Base-by-base conservation (phyloP, 2,113 vertebrate species). In the Callipepla squamata region DNA sequence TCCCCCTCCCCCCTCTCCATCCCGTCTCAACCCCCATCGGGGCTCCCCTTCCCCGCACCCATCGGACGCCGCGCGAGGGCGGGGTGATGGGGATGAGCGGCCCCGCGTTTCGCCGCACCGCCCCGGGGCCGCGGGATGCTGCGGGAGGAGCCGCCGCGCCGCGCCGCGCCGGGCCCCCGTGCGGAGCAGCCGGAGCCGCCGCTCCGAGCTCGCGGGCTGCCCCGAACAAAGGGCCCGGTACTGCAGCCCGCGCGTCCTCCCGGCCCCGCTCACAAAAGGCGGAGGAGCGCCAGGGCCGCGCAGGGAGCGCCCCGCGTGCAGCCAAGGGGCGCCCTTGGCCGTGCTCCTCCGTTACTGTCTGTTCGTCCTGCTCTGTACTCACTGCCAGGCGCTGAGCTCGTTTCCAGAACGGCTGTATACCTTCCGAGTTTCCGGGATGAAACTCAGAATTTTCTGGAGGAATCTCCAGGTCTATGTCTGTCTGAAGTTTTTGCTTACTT, bases 311-410 rank as follows among this genome's bases (percentile, higher is more conserved):
- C 0, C 23, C 4, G 59, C 9, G 12, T 26, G 55, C n/a, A 0
- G 19, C 5, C n/a, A 0, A 44, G 21, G 3, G 7, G 6, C 20
- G 38, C 15, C 65, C 28, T 19, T 2, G 19, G 6, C 26, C 4
- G 0, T 4, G 16, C 7, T 14, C 17, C 53, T 66, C 3, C 1
- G 0, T 10, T 53, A 40, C 11, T 40, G 11, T 40, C 51, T 7
- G 21, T 4, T 0, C 3, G 2, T 9, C 11, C 16, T 25, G 7
- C 8, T 58, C 55, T 7, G 0, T 47, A 1, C 30, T n/a, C 4
- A 0, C 30, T 38, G 16, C 11, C 11, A 17, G 32, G 28, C 34
- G 2, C 58, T 63, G 40, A 8, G 9, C 8, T 69, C 17, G 4
- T 25, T 65, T 26, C 38, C 34, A 4, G 48, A 69, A 21, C 13